Conservation (phyloP, 1,140 invertebrate genomes). For the Lordiphosa collinella region DNA sequence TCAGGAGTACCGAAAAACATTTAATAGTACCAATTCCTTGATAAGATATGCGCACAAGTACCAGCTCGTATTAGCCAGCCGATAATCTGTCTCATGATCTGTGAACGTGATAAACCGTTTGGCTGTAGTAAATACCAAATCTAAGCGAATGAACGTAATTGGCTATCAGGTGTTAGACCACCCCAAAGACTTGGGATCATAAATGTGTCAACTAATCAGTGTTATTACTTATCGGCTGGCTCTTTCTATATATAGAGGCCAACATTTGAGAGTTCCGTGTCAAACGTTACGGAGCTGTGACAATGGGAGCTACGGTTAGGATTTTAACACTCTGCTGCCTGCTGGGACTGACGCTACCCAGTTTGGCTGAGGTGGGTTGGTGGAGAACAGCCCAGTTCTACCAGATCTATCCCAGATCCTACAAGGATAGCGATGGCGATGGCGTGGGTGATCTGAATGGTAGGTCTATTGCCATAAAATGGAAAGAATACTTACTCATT, state of each 20-base stretch:
- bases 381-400: slow-evolving; percentile 87
- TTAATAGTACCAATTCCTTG: neutral
- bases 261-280: slow-evolving; percentile 19
- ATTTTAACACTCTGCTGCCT: slow-evolving; percentile 47
- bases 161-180: neutral
- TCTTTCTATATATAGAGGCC: slow-evolving; percentile 46
- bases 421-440: slow-evolving; percentile 88
- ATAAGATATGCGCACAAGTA: slow-evolving; percentile 38
- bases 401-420: slow-evolving; percentile 90
- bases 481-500: rapidly evolving
- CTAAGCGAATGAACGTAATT: slow-evolving; percentile 7
- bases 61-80: slow-evolving; percentile 17
- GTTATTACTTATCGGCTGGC: slow-evolving; percentile 10
- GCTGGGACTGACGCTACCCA: slow-evolving; percentile 43
- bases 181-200: slow-evolving; percentile 4
- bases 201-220: slow-evolving; percentile 33
- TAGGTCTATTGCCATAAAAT: slow-evolving; percentile 8
- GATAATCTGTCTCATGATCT: slow-evolving; percentile 57
- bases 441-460: slow-evolving; percentile 88
- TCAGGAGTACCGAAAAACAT: too few relatives aligned
- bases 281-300: slow-evolving; percentile 20
- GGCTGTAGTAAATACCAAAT: slow-evolving; percentile 39
- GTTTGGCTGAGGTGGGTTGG: slow-evolving; percentile 81
- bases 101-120: slow-evolving; percentile 10
- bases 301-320: slow-evolving; percentile 32